Evolutionary conservation across 2,113 vertebrate species (phyloP), one percentile per base, ranked within the genome.

Genomic region (Osmerus mordax): DNA sequence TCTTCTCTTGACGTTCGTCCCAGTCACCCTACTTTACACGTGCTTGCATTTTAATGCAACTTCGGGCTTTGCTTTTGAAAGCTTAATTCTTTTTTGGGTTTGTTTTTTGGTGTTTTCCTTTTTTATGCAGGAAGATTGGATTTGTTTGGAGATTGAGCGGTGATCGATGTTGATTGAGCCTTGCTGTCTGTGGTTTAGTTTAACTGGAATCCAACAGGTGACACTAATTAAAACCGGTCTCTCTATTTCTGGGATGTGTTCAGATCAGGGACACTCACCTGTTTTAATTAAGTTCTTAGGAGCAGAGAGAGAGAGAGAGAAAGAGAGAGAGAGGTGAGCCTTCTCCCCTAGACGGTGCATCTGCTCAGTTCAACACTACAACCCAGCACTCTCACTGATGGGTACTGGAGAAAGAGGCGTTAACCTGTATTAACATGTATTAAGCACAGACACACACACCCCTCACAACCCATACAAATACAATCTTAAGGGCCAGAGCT

Each of bases 191-290:
- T 56, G 71, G 61, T 76, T 87, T 72, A 52, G 56, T 51, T 63
- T 69, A 88, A 90, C 90, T 91, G 89, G 90, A 92, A 87, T 84
- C 72, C 55, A 83, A 66, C 64, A 81, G 83, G 86, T 85, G 77
- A 88, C 84, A 80, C 86, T 89, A 91, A 89, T 86, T 90, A 80
- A 73, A 73, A 67, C 25, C 14, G 41, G 9, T 47, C 41, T 41
- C 36, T 47, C 41, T 47, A 5, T 47, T 47, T 47, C 41, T 47
- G 41, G 41, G 41, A 47, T 47, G 41, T 47, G 41, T 9, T 47
- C 41, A 41, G 36, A 41, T 41, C 36, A 47, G 41, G 41, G 41
- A 47, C 9, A 47, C 3, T 11, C 65, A 47, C 41, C 14, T 19
- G 18, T 52, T 41, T 6, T 67, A 41, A 67, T 67, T 41, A 51